Base-by-base conservation (phyloP, 2,888 invertebrate genomes). In the Megalurothrips usitatus region DNA sequence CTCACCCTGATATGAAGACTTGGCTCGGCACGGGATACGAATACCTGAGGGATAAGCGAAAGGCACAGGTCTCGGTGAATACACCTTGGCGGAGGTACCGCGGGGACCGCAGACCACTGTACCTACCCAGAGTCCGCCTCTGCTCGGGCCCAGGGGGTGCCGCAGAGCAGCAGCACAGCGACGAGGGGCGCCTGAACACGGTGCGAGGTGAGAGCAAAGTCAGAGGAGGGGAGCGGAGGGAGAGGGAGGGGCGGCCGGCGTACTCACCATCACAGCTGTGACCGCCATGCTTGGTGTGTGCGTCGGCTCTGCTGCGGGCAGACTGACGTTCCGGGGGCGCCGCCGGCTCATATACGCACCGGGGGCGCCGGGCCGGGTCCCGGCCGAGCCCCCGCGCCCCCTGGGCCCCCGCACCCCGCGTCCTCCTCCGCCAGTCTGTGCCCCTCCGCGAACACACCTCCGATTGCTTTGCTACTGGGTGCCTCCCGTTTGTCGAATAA, bases 221-320 rank as follows among this genome's bases (percentile, higher is more conserved):
- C 34, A 6, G 6, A 43, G 34, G 34, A 6, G 6, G 6, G 34
- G 34, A 43, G 34, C 34, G 6, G 6, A 43, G 34, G 34, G 6
- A 43, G 34, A 6, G 34, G 34, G 6, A 43, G 34, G 58, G 1
- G 58, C 2, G 0, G 58, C 14, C 12, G 26, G 26, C 68, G 23
- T 2, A 0, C 68, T 75, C 26, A 75, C 68, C 68, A 75, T 75
- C 68, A 75, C 68, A 12, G 68, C 26, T 75, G 68, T 75, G 68
- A 75, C 68, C 68, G 68, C 68, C 68, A 75, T 75, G 68, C 68
- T 75, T 75, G 68, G 68, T 75, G 68, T 75, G 68, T 23, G 68
- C 68, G n/a, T n/a, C 9, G 68, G 23, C 68, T 23, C 68, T 75
- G 68, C 68, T 75, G 23, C 23, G 68, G 68, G 68, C 68, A 75